Evolutionary conservation across 2,797 vertebrate species (phyloP), one percentile per base, ranked within the genome.

Genomic region (Galagoides demidoff): DNA sequence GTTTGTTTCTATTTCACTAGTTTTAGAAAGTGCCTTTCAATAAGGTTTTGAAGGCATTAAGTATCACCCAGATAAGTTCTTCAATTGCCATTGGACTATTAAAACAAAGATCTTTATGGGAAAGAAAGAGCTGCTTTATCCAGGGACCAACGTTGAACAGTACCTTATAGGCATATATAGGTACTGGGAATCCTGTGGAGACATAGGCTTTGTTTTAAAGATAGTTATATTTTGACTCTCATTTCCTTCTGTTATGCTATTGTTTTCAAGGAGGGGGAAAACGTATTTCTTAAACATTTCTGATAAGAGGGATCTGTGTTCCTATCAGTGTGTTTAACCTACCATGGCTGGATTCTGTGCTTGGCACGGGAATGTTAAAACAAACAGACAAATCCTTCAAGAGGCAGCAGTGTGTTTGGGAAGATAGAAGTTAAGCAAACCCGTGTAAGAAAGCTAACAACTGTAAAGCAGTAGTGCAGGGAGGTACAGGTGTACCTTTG

Each of bases 1-100:
- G 0, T 89, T 77, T 57, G n/a, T 85, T 85, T 85, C 29, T 61
- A 8, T 77, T 85, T 25, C 17, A 9, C 83, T 81, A 7, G 29
- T 86, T 97, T 83, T 68, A 55, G 64, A 84, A 88, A 93, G 13
- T 74, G 5, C 23, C 37, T 92, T 81, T 85, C 70, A 70, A 12
- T 14, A 31, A 61, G 19, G 13, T 91, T 87, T 89, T 82, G 14
- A 95, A 90, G 85, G 82, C 63, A 43, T 74, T 91, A 43, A 45
- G 13, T 84, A 73, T 89, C 89, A 37, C 10, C 43, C 43, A 49
- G n/a, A 29, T 82, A 64, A 70, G 78, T 93, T 52, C 61, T 63
- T 0, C 83, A 59, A 7, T 66, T 94, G 34, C 43, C 31, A 20
- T 19, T 94, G 66, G 61, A 63, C 64, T 14, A 57, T n/a, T 61